Percentiles rank a stretch among this genome's conserved stretches.
Conservation (phyloP, 2,797 vertebrate genomes). For the Cuniculus paca region DNA sequence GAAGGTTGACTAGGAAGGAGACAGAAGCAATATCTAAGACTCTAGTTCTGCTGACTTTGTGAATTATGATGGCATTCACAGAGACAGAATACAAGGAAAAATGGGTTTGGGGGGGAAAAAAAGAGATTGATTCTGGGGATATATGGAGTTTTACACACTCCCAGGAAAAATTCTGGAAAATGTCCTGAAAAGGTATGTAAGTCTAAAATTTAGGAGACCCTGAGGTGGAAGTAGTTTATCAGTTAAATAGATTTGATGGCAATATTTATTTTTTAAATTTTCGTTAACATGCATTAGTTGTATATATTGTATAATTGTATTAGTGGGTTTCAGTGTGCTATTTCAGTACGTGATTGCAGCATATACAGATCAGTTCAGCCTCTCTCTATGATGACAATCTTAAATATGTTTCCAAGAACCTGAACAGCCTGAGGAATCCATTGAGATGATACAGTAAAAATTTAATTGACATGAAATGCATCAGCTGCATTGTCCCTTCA, state of each 20-base stretch:
- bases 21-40: not conserved
- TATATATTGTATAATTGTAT: not conserved
- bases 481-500: not conserved
- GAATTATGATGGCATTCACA: too few species aligned
- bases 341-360: not conserved
- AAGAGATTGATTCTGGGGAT: not conserved
- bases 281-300: not conserved
- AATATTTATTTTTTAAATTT: not conserved
- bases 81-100: not conserved
- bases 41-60: not conserved
- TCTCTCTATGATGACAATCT: not conserved
- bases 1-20: not conserved
- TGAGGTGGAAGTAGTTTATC: not conserved
- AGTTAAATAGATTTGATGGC: constrained; percentile 4
- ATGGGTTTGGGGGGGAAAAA: not conserved
- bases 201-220: not conserved
- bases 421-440: not conserved
- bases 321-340: not conserved
- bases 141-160: not conserved
- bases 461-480: not conserved
- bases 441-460: not conserved
- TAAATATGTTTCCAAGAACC: not conserved
- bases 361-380: not conserved
- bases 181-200: not conserved
- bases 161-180: not conserved